These are phyloP conservation scores for Erebia aethiops DNA, from an alignment of 2,888 invertebrate genomes.

Conservation along the genomic window DNA sequence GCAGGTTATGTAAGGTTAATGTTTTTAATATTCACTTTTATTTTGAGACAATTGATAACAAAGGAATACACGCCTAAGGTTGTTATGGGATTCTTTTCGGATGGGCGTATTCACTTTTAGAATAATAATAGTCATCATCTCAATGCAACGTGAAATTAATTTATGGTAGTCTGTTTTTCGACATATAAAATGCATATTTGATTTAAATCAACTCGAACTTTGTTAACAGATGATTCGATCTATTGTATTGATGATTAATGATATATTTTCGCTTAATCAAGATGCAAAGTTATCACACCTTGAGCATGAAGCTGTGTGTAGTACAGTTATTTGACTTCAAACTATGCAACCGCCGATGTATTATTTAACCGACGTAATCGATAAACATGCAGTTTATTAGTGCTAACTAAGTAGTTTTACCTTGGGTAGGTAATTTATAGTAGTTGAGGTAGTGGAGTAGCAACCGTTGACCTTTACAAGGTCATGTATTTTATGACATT, in stretches of 20 bases:
- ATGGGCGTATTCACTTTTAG: too few species aligned
- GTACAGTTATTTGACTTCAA: constrained; percentile 52
- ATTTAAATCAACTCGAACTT: too few species aligned
- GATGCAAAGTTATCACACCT: constrained; percentile 37
- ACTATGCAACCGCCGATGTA: constrained; percentile 48
- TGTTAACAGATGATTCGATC: too few species aligned
- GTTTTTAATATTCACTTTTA: constrained; percentile 3
- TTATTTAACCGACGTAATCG: constrained; percentile 55
- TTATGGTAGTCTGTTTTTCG: too few species aligned
- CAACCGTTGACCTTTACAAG: too few species aligned
- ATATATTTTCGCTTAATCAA: neutral
- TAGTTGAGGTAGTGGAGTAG: neutral
- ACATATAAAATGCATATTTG: neutral
- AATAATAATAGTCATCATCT: neutral
- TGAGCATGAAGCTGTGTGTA: constrained; percentile 40
- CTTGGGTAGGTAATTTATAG: neutral
- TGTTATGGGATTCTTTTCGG: neutral
- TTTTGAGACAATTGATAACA: neutral
- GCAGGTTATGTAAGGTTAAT: neutral
- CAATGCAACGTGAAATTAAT: too few species aligned
- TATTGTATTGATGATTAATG: too few species aligned
- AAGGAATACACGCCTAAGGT: neutral
- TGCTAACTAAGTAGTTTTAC: neutral
- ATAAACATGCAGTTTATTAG: neutral
- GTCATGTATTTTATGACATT: neutral